Base-by-base conservation (phyloP, 2,113 vertebrate genomes). In the Tilapia sparmanii region DNA sequence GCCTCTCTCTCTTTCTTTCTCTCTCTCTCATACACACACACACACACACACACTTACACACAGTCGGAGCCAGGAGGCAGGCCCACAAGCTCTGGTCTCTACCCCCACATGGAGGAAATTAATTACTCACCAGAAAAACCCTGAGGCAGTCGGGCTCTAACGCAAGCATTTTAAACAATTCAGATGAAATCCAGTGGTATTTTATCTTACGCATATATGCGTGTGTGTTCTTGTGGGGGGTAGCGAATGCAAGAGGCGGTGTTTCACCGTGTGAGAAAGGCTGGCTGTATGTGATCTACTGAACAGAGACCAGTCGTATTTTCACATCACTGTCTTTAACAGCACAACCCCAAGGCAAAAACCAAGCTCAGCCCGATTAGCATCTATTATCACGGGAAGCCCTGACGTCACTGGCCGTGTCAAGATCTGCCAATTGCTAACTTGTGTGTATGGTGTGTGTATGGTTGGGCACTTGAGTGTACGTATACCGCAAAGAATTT, bases 61-160 rank as follows among this genome's bases (percentile, higher is more conserved):
- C 33, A 92, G 76, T 12, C 13, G 22, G 80, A 88, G 92, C 91
- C 90, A 89, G 61, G 83, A 93, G 90, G 88, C 92, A 91, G 90
- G 85, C 94, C 92, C 93, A 90, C 81, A 3, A 94, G 93, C 91
- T 93, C 90, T 82, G 85, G 89, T 91, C 90, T 91, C 93, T 92
- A 90, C 89, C 90, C 90, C 91, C 92, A 92, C 89, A 95, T 87
- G 92, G 93, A 93, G 92, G 90, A 95, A 95, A 94, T 96, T 95
- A 96, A 96, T 96, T 96, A 95, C 93, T 94, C 94, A 93, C 94
- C 87, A 94, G 94, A 93, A 95, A 96, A 90, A 94, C 92, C 94
- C 93, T 6, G 87, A 90, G 93, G 94, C 94, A 57, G 88, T 92
- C 85, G 42, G 82, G 94, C 89, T 90, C 85, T 86, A 91, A 94